These are phyloP conservation scores for Diorhabda carinulata DNA, from an alignment of 1,140 invertebrate genomes.

Conservation along the genomic window DNA sequence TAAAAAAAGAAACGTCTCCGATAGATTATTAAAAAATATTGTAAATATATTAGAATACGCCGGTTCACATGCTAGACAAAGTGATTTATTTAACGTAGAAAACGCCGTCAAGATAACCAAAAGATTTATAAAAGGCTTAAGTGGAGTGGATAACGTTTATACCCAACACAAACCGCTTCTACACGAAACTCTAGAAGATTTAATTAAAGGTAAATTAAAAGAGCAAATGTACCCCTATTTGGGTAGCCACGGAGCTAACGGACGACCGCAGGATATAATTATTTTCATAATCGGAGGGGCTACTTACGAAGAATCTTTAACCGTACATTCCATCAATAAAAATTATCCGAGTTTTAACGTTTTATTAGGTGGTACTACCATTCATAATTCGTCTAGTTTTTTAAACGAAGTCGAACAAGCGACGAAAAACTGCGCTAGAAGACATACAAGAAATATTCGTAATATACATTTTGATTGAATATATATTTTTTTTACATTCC, in stretches of 20 bases:
- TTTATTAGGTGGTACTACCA: slow-evolving; percentile 82
- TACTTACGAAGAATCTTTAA: slow-evolving; percentile 92
- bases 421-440: slow-evolving; percentile 37
- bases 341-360: slow-evolving; percentile 70
- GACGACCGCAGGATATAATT: slow-evolving; percentile 81
- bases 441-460: slow-evolving; percentile 31
- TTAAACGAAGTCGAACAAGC: slow-evolving; percentile 65
- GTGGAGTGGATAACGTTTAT: slow-evolving; percentile 96
- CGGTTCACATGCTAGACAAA: slow-evolving; percentile 69
- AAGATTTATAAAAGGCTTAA: slow-evolving; percentile 83
- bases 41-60: slow-evolving; percentile 75
- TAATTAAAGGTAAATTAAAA: slow-evolving; percentile 81
- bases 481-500: background rate
- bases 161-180: slow-evolving; percentile 90
- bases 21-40: slow-evolving; percentile 60
- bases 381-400: slow-evolving; percentile 86
- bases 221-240: slow-evolving; percentile 80
- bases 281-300: slow-evolving; percentile 95
- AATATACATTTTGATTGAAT: slow-evolving; percentile 30
- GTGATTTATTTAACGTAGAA: slow-evolving; percentile 80
- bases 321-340: slow-evolving; percentile 79
- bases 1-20: slow-evolving; percentile 62
- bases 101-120: slow-evolving; percentile 88
- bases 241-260: slow-evolving; percentile 54
- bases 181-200: slow-evolving; percentile 80